phyloP scores from a whole-genome alignment of 2,888 invertebrate species.

The Schrankia costaestrigalis region DNA sequence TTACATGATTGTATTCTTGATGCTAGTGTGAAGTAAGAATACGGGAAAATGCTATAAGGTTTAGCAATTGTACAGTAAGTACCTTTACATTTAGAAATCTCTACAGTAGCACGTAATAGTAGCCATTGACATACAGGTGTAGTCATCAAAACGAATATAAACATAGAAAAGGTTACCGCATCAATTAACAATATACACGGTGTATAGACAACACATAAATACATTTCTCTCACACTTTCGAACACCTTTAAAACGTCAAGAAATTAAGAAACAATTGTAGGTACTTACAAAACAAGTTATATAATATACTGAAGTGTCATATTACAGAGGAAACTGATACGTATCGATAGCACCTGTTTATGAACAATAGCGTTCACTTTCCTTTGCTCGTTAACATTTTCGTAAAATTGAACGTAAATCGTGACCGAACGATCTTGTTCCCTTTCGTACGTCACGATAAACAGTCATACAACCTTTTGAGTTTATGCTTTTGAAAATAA shows the following conservation, averaged over 20 bases:
- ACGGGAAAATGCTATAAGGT: no score
- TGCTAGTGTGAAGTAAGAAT: no score
- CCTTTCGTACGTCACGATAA: conserved; percentile 67
- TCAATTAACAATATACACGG: conserved; percentile 16
- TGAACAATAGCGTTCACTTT: conserved; percentile 69
- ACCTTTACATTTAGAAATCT: no score
- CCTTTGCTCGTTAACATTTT: conserved; percentile 69
- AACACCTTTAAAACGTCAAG: no score
- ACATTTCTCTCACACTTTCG: conserved; percentile 15
- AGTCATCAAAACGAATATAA: background rate
- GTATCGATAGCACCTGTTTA: conserved; percentile 61
- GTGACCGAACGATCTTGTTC: conserved; percentile 61
- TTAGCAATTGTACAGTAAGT: no score
- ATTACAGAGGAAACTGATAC: conserved; percentile 38
- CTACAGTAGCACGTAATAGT: no score
- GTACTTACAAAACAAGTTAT: conserved; percentile 17
- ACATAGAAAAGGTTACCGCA: conserved; percentile 15
- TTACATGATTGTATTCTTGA: no score
- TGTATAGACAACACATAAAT: conserved; percentile 4
- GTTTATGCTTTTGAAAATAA: conserved; percentile 31
- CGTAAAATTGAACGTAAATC: conserved; percentile 61
- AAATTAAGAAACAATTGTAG: conserved; percentile 11
- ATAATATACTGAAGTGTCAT: conserved; percentile 32
- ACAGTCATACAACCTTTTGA: conserved; percentile 28
- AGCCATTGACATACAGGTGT: no score